phyloP scores from a whole-genome alignment of 2,888 invertebrate species.

The Mythimna albipuncta region DNA sequence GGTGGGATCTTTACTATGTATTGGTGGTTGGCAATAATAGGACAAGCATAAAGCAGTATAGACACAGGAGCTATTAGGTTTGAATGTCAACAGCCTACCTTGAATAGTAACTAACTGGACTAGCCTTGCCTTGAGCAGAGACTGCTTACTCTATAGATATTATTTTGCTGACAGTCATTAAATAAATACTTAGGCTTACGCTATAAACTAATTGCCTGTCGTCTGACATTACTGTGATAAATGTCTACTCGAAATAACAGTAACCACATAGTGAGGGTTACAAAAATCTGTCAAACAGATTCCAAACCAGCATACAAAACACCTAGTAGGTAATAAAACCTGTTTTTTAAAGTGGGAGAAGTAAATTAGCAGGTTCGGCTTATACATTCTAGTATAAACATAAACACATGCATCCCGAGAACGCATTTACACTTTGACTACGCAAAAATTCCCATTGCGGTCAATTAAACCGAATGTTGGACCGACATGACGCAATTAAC shows the following conservation, averaged over 20 bases:
- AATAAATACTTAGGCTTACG: conserved; percentile 1
- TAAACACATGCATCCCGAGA: conserved; percentile 11
- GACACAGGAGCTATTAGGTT: conserved; percentile 25
- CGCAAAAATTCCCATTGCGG: conserved; percentile 53
- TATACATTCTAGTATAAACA: background rate
- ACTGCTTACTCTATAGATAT: conserved; percentile 4
- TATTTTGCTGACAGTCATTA: background rate
- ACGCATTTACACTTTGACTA: conserved; percentile 25
- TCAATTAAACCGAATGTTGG: conserved; percentile 44
- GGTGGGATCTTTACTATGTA: too few relatives aligned
- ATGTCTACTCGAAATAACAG: background rate
- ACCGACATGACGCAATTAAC: conserved; percentile 42
- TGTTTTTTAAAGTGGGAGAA: background rate
- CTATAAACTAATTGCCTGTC: background rate
- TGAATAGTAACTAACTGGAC: conserved; percentile 28
- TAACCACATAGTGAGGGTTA: conserved; percentile 7
- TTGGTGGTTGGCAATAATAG: too few relatives aligned
- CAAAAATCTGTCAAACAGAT: background rate
- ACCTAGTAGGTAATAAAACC: background rate
- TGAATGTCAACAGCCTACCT: conserved; percentile 40
- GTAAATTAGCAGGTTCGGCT: background rate
- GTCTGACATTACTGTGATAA: conserved; percentile 6
- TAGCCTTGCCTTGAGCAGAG: conserved; percentile 40
- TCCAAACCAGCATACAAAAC: background rate
- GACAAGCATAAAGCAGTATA: too few relatives aligned